phyloP scores from a whole-genome alignment of 2,113 vertebrate genomes.

The Macaca nemestrina region DNA sequence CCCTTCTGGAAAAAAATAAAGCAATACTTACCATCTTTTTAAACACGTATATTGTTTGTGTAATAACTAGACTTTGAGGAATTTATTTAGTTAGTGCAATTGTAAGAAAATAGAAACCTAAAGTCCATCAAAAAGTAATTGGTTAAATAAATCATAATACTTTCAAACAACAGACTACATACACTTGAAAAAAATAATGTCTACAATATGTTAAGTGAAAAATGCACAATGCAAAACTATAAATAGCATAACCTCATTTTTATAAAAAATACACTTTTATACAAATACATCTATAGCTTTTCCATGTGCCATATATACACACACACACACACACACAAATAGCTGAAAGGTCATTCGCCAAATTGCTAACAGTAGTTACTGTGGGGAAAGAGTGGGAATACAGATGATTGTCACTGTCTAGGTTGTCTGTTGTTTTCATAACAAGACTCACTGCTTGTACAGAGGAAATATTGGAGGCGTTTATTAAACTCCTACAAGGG shows the following conservation, averaged over 20 bases:
- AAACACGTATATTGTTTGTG: not conserved
- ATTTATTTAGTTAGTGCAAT: not conserved
- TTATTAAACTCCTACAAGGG: constrained; percentile 12
- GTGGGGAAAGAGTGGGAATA: not conserved
- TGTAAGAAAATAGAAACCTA: constrained; percentile 13
- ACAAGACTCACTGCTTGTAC: not conserved
- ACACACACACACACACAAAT: not conserved
- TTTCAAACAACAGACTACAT: not conserved
- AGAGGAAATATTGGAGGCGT: not conserved
- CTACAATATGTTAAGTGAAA: not conserved
- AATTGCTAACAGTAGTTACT: not conserved
- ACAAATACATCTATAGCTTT: not conserved
- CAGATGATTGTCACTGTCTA: not conserved
- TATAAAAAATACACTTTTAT: not conserved
- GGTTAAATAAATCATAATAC: constrained; percentile 32
- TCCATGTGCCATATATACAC: not conserved
- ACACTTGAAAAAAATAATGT: not conserved
- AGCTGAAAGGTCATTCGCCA: not conserved
- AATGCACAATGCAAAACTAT: not conserved
- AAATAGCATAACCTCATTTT: not conserved
- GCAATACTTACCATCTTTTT: not conserved
- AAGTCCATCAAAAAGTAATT: not conserved
- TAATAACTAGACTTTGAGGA: not conserved
- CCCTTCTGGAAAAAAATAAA: not conserved
- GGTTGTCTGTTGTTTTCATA: not conserved